Percentiles rank a stretch among this genome's conserved stretches.
phyloP scores from a whole-genome alignment of 1,140 invertebrate genomes.

The Hycleus cichorii region DNA sequence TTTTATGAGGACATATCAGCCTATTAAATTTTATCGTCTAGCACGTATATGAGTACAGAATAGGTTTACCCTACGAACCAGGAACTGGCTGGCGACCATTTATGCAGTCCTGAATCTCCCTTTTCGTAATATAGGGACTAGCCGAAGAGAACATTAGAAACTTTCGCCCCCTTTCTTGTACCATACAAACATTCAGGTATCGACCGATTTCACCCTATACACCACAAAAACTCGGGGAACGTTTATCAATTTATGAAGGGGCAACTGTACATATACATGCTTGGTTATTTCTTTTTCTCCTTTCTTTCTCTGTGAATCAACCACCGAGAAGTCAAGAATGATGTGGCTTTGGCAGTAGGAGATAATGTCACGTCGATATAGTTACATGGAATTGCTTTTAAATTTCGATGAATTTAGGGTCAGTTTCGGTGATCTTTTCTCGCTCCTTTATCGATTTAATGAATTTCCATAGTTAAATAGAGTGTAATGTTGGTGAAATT shows the following conservation, averaged over 20 bases:
- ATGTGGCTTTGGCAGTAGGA: neutral
- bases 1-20: neutral
- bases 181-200: neutral
- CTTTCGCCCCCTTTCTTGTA: no score
- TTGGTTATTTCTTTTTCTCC: neutral
- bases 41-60: neutral
- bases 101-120: no score
- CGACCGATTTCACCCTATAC: neutral
- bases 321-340: conserved; percentile 3
- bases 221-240: neutral
- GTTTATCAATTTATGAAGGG: conserved; percentile 3
- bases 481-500: neutral
- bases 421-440: conserved; percentile 3
- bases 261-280: conserved; percentile 1
- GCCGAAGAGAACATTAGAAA: no score
- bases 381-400: conserved; percentile 10
- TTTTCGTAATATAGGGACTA: no score
- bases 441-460: conserved; percentile 6
- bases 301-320: no score
- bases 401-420: neutral
- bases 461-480: neutral
- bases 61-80: neutral
- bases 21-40: conserved; percentile 6
- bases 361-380: conserved; percentile 1
- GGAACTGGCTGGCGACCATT: neutral